These are phyloP conservation scores for Gorsachius goisagi DNA, from an alignment of 2,113 vertebrate species.

Conservation along the genomic window DNA sequence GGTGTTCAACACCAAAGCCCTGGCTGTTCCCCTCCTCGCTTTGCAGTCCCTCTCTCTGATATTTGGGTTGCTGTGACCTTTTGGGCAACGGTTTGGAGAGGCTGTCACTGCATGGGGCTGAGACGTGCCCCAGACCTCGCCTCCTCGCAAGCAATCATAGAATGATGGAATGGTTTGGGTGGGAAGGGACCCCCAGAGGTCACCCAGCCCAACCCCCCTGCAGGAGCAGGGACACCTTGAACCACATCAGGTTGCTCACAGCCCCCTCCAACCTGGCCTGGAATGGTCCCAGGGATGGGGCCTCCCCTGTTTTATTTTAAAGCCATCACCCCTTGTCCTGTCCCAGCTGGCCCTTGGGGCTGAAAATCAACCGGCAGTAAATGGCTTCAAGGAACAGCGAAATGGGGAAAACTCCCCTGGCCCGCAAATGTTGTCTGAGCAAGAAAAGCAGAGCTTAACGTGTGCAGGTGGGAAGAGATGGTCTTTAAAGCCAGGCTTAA, in stretches of 20 bases:
- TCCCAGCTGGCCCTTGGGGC: too few species aligned
- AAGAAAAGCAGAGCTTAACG: neutral
- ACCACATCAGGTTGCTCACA: too few species aligned
- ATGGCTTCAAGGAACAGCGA: neutral
- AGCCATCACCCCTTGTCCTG: too few species aligned
- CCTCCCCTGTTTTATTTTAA: too few species aligned
- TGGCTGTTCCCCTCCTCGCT: neutral
- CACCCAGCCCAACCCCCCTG: too few species aligned
- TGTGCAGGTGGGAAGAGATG: neutral
- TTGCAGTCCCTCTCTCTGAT: neutral
- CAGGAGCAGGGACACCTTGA: too few species aligned
- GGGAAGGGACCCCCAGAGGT: too few species aligned
- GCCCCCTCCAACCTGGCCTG: too few species aligned
- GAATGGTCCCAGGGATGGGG: too few species aligned
- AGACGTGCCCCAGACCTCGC: neutral
- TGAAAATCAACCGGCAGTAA: neutral
- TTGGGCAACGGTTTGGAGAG: neutral
- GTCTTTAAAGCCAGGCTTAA: neutral
- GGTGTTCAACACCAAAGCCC: too few species aligned
- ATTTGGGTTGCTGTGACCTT: neutral
- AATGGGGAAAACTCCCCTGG: neutral
- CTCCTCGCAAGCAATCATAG: neutral
- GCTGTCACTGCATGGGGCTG: neutral
- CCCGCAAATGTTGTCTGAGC: too few species aligned
- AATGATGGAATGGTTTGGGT: too few species aligned